These are phyloP conservation scores for Pyrocoelia pectoralis DNA, from an alignment of 2,888 invertebrate species.

Conservation along the genomic window DNA sequence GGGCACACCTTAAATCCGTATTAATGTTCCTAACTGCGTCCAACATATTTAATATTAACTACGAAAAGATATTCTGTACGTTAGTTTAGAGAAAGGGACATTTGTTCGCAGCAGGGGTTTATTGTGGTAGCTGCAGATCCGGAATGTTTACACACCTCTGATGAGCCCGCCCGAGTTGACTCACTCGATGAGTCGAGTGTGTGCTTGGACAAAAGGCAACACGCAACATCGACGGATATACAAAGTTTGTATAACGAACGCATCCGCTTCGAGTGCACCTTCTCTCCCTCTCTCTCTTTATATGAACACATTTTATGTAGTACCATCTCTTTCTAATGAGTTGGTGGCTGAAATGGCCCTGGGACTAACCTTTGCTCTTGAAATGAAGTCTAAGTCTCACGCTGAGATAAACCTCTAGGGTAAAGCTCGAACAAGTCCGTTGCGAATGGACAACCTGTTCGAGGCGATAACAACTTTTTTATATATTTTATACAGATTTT, in stretches of 20 bases:
- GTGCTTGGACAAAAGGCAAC: constrained; percentile 57
- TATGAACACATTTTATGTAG: not conserved
- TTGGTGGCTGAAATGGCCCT: constrained; percentile 26
- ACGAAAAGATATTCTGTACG: constrained; percentile 27
- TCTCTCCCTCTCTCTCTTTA: constrained; percentile 14
- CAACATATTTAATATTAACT: constrained; percentile 23
- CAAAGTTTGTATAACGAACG: constrained; percentile 39
- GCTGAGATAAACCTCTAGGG: constrained; percentile 45
- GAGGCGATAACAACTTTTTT: constrained; percentile 32
- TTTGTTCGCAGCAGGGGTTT: constrained; percentile 42
- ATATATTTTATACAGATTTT: constrained; percentile 8
- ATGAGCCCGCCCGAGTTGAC: constrained; percentile 55
- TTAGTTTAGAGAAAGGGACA: constrained; percentile 27
- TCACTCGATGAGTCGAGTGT: constrained; percentile 57
- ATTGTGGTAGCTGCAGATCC: constrained; percentile 53
- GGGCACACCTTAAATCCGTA: not conserved
- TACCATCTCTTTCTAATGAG: constrained; percentile 32
- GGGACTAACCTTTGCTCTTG: constrained; percentile 36
- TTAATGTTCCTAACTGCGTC: constrained; percentile 11
- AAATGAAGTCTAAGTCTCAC: constrained; percentile 42
- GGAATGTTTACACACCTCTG: constrained; percentile 56
- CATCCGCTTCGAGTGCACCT: constrained; percentile 38
- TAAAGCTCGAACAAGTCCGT: constrained; percentile 38
- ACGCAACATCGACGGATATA: no score
- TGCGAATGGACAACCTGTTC: constrained; percentile 49